These are phyloP conservation scores for Melanogrammus aeglefinus DNA, from an alignment of 2,797 vertebrate genomes.

Conservation along the genomic window DNA sequence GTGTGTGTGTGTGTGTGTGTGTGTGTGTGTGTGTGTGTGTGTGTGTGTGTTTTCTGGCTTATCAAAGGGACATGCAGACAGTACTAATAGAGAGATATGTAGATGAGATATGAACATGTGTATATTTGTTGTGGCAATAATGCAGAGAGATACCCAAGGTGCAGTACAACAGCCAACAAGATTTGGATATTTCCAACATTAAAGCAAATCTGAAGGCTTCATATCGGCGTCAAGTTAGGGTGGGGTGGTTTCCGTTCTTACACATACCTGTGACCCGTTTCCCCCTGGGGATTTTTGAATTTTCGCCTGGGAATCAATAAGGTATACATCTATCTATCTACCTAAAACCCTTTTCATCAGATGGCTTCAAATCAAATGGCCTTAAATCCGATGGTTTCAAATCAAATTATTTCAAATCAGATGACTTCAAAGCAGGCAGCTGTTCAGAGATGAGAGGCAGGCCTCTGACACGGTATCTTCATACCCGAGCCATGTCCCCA, in stretches of 20 bases:
- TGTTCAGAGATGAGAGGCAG: conserved; percentile 50
- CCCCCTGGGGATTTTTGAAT: too few relatives aligned
- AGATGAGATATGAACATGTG: not conserved
- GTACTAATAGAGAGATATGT: conserved; percentile 59
- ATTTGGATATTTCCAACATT: not conserved
- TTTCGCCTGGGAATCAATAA: too few relatives aligned
- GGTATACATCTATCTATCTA: too few relatives aligned
- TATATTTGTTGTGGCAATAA: not conserved
- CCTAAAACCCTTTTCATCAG: not conserved
- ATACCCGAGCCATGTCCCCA: not conserved
- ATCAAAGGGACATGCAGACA: conserved; percentile 56
- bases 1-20: conserved; percentile 9
- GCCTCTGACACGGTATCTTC: conserved; percentile 34
- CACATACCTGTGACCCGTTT: too few relatives aligned
- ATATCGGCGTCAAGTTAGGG: not conserved
- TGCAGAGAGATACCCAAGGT: not conserved
- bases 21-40: conserved; percentile 23
- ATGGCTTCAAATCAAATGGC: conserved; percentile 34
- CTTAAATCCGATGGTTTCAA: conserved; percentile 33
- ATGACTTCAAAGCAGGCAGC: conserved; percentile 24
- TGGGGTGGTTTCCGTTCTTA: not conserved
- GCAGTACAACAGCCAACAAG: not conserved
- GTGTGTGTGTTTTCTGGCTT: conserved; percentile 33
- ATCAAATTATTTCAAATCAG: conserved; percentile 33
- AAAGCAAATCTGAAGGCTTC: not conserved